A percentile compares a stretch with the other conserved stretches of the same genome.
Conservation (phyloP, 2,888 invertebrate species). For the Brenthis ino region DNA sequence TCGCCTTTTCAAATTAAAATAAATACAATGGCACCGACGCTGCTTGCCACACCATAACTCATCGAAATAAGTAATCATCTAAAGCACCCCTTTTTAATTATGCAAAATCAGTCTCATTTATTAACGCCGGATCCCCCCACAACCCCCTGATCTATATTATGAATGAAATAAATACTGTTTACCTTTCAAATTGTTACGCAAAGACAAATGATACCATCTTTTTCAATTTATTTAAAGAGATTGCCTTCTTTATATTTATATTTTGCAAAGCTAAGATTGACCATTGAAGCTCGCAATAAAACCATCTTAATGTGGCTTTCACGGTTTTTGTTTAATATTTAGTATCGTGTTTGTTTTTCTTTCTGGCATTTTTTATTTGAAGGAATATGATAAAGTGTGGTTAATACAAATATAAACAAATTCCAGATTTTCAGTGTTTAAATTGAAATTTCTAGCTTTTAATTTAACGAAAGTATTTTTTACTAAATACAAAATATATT, state of each 20-base stretch:
- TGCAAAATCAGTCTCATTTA: conserved; percentile 76
- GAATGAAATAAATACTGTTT: conserved; percentile 66
- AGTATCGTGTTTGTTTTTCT: too few species aligned
- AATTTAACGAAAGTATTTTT: too few species aligned
- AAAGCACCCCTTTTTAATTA: conserved; percentile 76
- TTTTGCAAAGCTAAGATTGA: conserved; percentile 1
- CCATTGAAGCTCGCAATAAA: too few species aligned
- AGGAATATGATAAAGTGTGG: too few species aligned
- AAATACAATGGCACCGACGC: conserved; percentile 43
- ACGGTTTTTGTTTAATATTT: too few species aligned
- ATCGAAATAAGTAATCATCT: conserved; percentile 74
- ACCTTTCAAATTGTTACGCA: conserved; percentile 65
- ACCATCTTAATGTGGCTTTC: too few species aligned
- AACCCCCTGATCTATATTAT: conserved; percentile 36
- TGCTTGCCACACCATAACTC: conserved; percentile 62
- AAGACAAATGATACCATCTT: conserved; percentile 67
- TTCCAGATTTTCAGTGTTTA: too few species aligned
- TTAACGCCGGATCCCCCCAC: conserved; percentile 47
- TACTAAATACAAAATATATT: too few species aligned
- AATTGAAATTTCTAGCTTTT: too few species aligned
- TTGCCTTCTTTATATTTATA: conserved; percentile 42
- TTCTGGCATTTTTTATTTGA: too few species aligned
- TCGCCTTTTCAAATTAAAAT: conserved; percentile 41
- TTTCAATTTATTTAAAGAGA: conserved; percentile 55
- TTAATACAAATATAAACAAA: too few species aligned